Conservation (phyloP, 2,888 invertebrate species). For the Aphrophora alni region DNA sequence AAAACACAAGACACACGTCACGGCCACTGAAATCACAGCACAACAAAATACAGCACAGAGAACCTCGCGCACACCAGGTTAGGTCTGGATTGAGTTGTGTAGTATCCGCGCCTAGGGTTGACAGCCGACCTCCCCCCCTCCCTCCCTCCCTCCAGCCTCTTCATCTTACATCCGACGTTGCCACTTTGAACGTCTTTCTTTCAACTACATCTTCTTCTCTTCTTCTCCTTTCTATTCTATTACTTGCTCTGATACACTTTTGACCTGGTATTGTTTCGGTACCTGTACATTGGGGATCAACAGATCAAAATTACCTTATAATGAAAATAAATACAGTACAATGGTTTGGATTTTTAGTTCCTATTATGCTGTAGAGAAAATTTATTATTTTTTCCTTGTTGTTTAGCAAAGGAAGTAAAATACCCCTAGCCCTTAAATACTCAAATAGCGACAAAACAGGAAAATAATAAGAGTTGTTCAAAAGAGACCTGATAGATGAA, state of each 20-base stretch:
- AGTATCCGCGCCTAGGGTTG: constrained; percentile 11
- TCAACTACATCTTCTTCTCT: no score
- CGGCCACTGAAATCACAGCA: background rate
- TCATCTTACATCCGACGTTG: background rate
- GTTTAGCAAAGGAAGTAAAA: no score
- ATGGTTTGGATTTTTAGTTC: no score
- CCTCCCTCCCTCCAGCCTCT: constrained; percentile 13
- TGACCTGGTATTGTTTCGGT: background rate
- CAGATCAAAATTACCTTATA: no score
- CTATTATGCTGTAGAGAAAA: no score
- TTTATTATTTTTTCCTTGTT: no score
- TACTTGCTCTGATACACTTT: no score
- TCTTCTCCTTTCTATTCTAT: background rate
- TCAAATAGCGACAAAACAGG: no score
- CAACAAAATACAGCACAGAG: background rate
- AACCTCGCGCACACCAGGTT: background rate
- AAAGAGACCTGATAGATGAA: no score
- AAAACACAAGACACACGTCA: background rate
- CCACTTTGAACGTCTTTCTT: constrained; percentile 10
- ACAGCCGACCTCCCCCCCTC: constrained; percentile 21
- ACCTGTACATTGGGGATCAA: background rate
- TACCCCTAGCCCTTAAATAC: no score
- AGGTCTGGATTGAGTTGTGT: constrained; percentile 23
- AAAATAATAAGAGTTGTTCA: no score
- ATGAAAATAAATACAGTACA: no score